Conservation (phyloP, 1,140 invertebrate genomes). For the Luehdorfia chinensis region DNA sequence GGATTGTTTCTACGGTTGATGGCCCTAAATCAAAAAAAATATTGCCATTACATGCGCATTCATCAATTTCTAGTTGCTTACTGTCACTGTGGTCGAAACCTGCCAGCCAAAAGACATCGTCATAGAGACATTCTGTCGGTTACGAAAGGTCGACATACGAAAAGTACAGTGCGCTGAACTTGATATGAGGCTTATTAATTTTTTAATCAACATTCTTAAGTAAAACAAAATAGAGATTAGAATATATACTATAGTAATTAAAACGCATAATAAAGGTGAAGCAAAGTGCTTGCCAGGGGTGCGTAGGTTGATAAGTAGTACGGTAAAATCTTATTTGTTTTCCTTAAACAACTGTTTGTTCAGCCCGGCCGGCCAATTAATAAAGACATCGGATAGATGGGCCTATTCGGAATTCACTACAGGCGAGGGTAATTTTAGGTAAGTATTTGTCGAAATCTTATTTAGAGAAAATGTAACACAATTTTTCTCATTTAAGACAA, state of each 20-base stretch:
- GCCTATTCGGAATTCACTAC: conserved; percentile 29
- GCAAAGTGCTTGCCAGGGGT: conserved; percentile 21
- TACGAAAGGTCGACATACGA: no score
- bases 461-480: conserved; percentile 1
- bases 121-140: no score
- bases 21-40: no score
- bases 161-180: no score
- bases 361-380: conserved; percentile 39
- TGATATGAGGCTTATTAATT: no score
- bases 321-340: conserved; percentile 51
- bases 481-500: neutral
- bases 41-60: no score
- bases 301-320: conserved; percentile 50
- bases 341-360: conserved; percentile 53
- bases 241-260: conserved; percentile 18
- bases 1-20: no score
- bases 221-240: no score
- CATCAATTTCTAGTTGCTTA: no score
- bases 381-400: conserved; percentile 51
- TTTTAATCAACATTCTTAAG: no score
- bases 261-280: conserved; percentile 33
- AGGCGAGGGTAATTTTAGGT: conserved; percentile 23
- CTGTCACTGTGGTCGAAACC: no score
- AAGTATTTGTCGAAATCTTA: neutral
- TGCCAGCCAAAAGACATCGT: no score